These are phyloP conservation scores for Limnephilus marmoratus DNA, from an alignment of 2,888 invertebrate genomes.

Conservation along the genomic window DNA sequence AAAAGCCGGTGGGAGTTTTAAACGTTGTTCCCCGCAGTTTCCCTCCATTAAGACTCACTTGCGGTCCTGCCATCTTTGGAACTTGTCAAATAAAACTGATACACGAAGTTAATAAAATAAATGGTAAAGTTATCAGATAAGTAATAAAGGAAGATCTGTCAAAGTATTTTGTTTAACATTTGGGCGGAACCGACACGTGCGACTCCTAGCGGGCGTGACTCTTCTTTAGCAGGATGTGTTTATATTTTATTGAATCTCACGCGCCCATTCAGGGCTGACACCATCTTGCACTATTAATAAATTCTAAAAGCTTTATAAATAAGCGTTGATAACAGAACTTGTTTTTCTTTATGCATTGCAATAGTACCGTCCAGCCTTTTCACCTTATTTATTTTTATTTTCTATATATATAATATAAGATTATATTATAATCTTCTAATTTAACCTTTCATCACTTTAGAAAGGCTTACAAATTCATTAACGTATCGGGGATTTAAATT, in stretches of 20 bases:
- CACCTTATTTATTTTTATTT: no score
- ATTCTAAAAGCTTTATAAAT: no score
- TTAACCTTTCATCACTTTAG: no score
- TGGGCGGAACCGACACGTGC: not conserved
- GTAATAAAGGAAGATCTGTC: not conserved
- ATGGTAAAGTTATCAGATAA: not conserved
- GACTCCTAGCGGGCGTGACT: not conserved
- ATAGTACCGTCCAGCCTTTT: no score
- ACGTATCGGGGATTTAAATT: no score
- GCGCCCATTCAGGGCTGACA: not conserved
- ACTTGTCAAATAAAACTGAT: not conserved
- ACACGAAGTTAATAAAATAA: not conserved
- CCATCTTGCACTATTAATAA: no score
- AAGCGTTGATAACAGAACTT: no score
- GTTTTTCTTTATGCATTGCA: no score
- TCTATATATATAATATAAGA: no score
- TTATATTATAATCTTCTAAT: no score
- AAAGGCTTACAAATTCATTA: no score
- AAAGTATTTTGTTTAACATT: not conserved
- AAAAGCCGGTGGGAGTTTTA: conserved; percentile 50
- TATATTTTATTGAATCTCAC: not conserved
- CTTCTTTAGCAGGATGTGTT: not conserved
- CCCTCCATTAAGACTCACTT: conserved; percentile 36
- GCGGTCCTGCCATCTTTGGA: conserved; percentile 25
- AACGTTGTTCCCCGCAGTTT: conserved; percentile 38